Evolutionary conservation across 2,797 vertebrate species (phyloP).

Genomic region (Hoplostethus mediterraneus): DNA sequence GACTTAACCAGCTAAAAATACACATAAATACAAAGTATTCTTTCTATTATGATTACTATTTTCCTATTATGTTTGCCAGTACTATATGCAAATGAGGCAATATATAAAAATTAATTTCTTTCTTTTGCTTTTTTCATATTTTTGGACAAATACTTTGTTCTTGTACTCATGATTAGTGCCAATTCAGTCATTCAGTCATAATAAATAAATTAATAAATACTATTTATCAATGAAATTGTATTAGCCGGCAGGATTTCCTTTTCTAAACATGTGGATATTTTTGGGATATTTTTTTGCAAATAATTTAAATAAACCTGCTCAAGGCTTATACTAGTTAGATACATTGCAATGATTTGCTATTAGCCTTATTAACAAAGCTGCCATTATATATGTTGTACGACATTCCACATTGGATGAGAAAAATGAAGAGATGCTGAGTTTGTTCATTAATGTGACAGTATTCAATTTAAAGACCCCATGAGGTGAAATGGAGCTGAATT

Average conservation of each 20-base stretch:
- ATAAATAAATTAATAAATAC: background rate
- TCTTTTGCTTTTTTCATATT: background rate
- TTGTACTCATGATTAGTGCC: background rate
- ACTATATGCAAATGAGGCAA: conserved; percentile 5
- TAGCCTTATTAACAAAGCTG: conserved; percentile 29
- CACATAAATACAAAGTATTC: background rate
- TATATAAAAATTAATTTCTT: background rate
- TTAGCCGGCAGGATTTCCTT: background rate
- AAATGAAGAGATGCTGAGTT: conserved; percentile 41
- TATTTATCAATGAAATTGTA: background rate
- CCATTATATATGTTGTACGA: conserved; percentile 41
- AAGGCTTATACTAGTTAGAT: background rate
- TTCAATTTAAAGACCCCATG: conserved; percentile 53
- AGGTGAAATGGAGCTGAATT: conserved; percentile 37
- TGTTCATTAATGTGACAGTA: conserved; percentile 45
- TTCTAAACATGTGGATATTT: background rate
- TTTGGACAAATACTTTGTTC: background rate
- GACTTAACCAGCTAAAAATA: conserved; percentile 4
- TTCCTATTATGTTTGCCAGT: conserved; percentile 2
- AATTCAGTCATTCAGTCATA: background rate
- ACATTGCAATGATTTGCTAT: conserved; percentile 14
- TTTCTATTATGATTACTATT: background rate
- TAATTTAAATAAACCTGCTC: conserved; percentile 15
- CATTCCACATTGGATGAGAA: conserved; percentile 37
- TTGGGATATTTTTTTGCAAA: conserved; percentile 4